Conservation (phyloP, 2,888 invertebrate genomes). For the Drosophila algonquin region DNA sequence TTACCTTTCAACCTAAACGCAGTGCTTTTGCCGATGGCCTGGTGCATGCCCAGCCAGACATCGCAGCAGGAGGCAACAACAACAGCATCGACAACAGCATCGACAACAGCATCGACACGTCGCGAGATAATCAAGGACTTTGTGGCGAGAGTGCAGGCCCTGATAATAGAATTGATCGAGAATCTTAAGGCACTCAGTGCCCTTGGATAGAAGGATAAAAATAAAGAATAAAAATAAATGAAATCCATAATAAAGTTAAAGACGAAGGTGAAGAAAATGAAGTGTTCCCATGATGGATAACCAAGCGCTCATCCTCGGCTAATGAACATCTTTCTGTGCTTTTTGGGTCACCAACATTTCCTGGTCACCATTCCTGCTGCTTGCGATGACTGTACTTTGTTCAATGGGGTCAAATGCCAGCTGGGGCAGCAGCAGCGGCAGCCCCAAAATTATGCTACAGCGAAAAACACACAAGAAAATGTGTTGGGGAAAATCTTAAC, state of each 20-base stretch:
- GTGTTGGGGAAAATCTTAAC: constrained; percentile 78
- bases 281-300: background rate
- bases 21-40: constrained; percentile 24
- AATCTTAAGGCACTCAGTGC: constrained; percentile 2
- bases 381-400: constrained; percentile 28
- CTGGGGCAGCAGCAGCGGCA: constrained; percentile 50
- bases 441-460: constrained; percentile 66
- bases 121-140: constrained; percentile 47
- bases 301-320: background rate
- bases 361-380: background rate
- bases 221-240: background rate
- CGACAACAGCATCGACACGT: constrained; percentile 16
- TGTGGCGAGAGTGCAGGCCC: constrained; percentile 42
- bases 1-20: background rate
- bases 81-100: background rate
- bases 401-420: constrained; percentile 20
- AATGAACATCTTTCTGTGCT: background rate
- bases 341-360: background rate
- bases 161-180: constrained; percentile 42
- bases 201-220: background rate
- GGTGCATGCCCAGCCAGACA: constrained; percentile 12
- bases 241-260: background rate
- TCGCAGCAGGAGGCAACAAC: background rate
- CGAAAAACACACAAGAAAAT: constrained; percentile 33
- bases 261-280: background rate